phyloP scores from a whole-genome alignment of 2,888 invertebrate genomes.

The Dicyrtoma fusca region DNA sequence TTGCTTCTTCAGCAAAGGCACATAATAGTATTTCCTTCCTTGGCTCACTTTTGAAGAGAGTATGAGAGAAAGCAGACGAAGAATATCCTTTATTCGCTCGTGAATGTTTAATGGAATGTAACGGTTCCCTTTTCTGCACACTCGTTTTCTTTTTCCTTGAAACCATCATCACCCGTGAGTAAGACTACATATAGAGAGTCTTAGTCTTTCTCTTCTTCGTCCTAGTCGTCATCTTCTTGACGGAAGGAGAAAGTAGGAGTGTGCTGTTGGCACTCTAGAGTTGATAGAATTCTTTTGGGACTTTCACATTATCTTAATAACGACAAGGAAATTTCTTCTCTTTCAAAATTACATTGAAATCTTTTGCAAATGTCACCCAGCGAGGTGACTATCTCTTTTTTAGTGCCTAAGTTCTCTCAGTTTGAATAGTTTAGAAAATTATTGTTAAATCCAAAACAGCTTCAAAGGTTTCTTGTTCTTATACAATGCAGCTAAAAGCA shows the following conservation, averaged over 20 bases:
- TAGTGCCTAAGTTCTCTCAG: constrained; percentile 36
- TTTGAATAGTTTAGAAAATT: too few relatives aligned
- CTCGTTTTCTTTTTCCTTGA: constrained; percentile 28
- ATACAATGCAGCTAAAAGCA: too few relatives aligned
- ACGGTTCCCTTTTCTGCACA: constrained; percentile 19
- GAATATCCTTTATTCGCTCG: constrained; percentile 54
- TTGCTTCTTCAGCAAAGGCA: too few relatives aligned
- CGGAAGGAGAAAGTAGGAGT: neutral
- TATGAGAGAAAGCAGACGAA: constrained; percentile 28
- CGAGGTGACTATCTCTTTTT: constrained; percentile 48
- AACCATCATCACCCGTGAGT: constrained; percentile 1
- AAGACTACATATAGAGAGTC: too few relatives aligned
- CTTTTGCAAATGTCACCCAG: constrained; percentile 49
- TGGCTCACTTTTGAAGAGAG: constrained; percentile 19
- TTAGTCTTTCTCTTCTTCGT: neutral
- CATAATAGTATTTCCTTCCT: neutral
- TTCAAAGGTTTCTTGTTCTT: too few relatives aligned
- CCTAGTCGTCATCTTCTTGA: constrained; percentile 12
- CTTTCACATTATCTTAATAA: constrained; percentile 49
- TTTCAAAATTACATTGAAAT: constrained; percentile 51
- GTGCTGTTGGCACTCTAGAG: neutral
- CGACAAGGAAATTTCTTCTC: constrained; percentile 48
- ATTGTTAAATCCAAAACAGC: too few relatives aligned
- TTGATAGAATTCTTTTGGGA: constrained; percentile 27
- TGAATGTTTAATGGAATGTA: constrained; percentile 56